phyloP scores from a whole-genome alignment of 23 tunicate species.

The Styela clava region DNA sequence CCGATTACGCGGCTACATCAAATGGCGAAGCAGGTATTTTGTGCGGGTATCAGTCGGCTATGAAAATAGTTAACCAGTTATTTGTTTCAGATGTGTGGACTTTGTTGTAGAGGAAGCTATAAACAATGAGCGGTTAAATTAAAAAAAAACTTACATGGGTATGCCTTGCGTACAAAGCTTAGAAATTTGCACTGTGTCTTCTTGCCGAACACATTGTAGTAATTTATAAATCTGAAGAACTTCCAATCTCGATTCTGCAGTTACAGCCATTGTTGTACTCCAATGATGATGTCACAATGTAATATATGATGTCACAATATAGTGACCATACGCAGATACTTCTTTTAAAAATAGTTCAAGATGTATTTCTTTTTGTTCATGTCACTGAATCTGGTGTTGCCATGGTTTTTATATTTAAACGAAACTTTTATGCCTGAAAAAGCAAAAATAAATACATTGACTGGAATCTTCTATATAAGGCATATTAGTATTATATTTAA shows the following conservation, averaged over 20 bases:
- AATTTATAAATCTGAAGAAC: slow-evolving; percentile 84
- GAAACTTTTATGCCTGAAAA: neutral
- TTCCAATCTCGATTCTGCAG: slow-evolving; percentile 75
- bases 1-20: too few species aligned
- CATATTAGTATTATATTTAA: too few species aligned
- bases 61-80: too few species aligned
- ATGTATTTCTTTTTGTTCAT: neutral
- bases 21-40: too few species aligned
- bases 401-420: neutral
- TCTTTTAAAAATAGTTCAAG: too few species aligned
- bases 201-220: slow-evolving; percentile 73
- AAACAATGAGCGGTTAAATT: too few species aligned
- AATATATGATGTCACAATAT: neutral
- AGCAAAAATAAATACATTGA: too few species aligned
- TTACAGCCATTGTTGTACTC: slow-evolving; percentile 30
- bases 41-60: too few species aligned
- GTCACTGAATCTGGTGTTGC: neutral
- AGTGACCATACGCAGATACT: too few species aligned
- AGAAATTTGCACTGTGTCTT: slow-evolving; percentile 54
- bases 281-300: neutral
- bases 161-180: slow-evolving; percentile 82
- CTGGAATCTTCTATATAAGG: too few species aligned
- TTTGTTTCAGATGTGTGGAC: too few species aligned
- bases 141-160: slow-evolving; percentile 83
- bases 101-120: too few species aligned